Evolutionary conservation across 1,140 invertebrate genomes (phyloP).

Genomic region (Hylyphantes graminicola): DNA sequence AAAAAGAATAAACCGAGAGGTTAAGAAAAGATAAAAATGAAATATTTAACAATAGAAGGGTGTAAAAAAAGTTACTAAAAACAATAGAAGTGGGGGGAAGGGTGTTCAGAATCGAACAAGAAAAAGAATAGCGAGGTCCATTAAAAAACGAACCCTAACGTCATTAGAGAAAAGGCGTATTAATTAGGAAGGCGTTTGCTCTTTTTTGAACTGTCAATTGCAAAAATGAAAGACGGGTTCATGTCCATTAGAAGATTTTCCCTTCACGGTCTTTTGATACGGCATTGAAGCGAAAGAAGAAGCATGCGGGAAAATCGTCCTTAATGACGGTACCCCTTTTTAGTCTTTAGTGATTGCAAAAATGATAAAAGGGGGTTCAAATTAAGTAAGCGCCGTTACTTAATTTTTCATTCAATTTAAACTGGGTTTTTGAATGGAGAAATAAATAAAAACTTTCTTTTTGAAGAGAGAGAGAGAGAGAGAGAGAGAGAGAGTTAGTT

Average conservation of each 20-base stretch:
- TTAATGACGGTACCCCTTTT: too few species aligned
- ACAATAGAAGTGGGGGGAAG: background rate
- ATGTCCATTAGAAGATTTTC: too few species aligned
- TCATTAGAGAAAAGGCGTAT: slow-evolving; percentile 18
- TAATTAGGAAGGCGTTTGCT: slow-evolving; percentile 39
- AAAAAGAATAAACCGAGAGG: background rate
- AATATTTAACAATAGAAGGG: background rate
- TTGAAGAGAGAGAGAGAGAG: background rate
- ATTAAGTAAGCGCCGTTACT: slow-evolving; percentile 49
- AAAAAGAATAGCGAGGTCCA: background rate
- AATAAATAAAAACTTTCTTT: background rate
- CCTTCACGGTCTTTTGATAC: too few species aligned
- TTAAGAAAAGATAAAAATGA: background rate
- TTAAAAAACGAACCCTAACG: background rate
- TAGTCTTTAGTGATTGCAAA: background rate
- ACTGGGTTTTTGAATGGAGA: background rate
- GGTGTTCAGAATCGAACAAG: background rate
- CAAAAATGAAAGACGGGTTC: background rate
- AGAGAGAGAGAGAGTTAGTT: background rate
- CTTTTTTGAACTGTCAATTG: slow-evolving; percentile 47
- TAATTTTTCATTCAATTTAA: slow-evolving; percentile 56
- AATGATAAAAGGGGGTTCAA: slow-evolving; percentile 2
- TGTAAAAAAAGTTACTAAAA: background rate
- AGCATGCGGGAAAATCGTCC: too few species aligned
- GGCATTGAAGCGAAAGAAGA: too few species aligned